Conservation (phyloP, 2,113 vertebrate species). For the Erpornis zantholeuca region DNA sequence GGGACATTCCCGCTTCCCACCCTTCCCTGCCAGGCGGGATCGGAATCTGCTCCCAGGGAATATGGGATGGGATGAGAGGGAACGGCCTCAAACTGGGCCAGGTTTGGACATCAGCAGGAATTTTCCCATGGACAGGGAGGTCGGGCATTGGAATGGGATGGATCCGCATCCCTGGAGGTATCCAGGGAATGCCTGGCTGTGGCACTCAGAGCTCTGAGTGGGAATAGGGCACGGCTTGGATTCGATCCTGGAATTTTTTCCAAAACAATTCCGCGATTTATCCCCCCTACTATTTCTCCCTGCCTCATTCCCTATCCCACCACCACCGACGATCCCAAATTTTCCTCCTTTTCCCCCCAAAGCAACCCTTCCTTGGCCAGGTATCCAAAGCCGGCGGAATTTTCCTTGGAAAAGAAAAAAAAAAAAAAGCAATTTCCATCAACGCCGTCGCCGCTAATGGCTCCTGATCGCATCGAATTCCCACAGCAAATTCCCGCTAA, state of each 20-base stretch:
- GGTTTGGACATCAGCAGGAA: not conserved
- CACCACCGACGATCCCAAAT: not conserved
- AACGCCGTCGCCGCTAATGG: conserved; percentile 88
- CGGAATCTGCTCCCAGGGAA: not conserved
- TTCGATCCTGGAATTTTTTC: not conserved
- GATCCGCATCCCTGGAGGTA: not conserved
- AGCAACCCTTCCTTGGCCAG: not conserved
- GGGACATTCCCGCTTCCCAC: not conserved
- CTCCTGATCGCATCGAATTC: conserved; percentile 90
- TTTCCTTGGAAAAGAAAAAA: conserved; percentile 69
- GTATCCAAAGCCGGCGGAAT: conserved; percentile 69
- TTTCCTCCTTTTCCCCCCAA: not conserved
- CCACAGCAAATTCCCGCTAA: conserved; percentile 96
- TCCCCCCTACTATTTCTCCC: not conserved
- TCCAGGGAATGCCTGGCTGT: not conserved
- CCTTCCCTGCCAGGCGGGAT: not conserved
- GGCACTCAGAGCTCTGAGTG: not conserved
- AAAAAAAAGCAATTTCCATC: conserved; percentile 78
- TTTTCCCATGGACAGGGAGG: not conserved
- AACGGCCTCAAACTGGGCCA: not conserved
- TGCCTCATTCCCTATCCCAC: not conserved
- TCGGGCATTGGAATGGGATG: not conserved
- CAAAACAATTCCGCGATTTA: not conserved
- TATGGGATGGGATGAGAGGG: not conserved
- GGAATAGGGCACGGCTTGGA: too few species aligned